Percentiles rank a stretch among this genome's conserved stretches.
Conservation (phyloP, 2,113 vertebrate genomes). For the Crypturellus undulatus region DNA sequence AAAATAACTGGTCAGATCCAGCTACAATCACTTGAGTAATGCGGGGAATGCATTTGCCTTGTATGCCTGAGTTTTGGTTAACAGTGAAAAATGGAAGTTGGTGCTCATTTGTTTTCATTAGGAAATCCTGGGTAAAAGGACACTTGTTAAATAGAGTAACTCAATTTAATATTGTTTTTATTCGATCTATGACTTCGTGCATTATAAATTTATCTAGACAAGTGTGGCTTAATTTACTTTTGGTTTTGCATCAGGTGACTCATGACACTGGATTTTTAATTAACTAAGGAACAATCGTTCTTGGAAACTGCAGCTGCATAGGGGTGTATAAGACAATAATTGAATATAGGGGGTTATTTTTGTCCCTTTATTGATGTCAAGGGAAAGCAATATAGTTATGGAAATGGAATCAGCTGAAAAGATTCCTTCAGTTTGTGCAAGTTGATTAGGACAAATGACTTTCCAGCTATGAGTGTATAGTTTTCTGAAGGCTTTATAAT, state of each 20-base stretch:
- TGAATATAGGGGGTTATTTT: conserved; percentile 52
- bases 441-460: conserved; percentile 43
- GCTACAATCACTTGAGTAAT: conserved; percentile 3
- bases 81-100: not conserved
- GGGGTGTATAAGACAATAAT: not conserved
- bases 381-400: conserved; percentile 36
- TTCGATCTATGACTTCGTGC: not conserved
- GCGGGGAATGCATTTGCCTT: not conserved
- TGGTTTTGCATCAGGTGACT: not conserved
- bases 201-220: not conserved
- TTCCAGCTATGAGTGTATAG: conserved; percentile 35
- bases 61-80: not conserved
- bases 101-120: not conserved
- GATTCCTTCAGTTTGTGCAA: conserved; percentile 25
- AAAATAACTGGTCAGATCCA: conserved; percentile 9
- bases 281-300: conserved; percentile 31
- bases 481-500: conserved; percentile 40
- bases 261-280: not conserved
- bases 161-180: not conserved
- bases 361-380: conserved; percentile 38
- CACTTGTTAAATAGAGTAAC: not conserved
- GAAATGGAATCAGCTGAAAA: conserved; percentile 36
- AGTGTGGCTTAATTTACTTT: not conserved
- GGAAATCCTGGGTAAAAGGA: not conserved
- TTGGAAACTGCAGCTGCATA: not conserved